Conservation (phyloP, 2,113 vertebrate genomes). For the Erinaceus europaeus region DNA sequence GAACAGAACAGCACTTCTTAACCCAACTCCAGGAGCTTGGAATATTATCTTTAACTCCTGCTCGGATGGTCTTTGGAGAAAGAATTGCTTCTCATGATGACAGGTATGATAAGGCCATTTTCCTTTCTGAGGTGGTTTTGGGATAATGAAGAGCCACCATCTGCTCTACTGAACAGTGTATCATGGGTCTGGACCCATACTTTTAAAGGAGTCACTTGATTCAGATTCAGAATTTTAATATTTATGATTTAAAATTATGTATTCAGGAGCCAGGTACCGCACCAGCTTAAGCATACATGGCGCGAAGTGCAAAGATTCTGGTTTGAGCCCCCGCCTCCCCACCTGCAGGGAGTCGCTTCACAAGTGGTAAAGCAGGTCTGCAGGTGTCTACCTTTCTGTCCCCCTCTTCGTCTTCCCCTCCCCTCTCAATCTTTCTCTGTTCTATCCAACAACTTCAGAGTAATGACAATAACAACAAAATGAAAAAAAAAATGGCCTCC, state of each 20-base stretch:
- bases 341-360: no score
- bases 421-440: no score
- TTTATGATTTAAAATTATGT: neutral
- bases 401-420: no score
- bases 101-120: slow-evolving; percentile 84
- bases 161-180: neutral
- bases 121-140: neutral
- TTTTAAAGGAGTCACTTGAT: neutral
- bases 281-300: no score
- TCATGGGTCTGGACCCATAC: fast-evolving
- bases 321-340: no score
- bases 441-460: no score
- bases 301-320: no score
- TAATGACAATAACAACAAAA: no score
- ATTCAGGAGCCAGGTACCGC: neutral
- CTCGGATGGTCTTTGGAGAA: slow-evolving; percentile 94
- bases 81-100: slow-evolving; percentile 97
- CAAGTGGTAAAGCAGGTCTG: no score
- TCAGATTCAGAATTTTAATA: neutral
- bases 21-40: slow-evolving; percentile 94
- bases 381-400: no score
- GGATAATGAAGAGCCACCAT: neutral
- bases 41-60: slow-evolving; percentile 96
- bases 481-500: no score
- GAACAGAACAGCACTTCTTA: slow-evolving; percentile 95